Base-by-base conservation (phyloP, 2,113 vertebrate species). In the Plecturocebus donacophilus region DNA sequence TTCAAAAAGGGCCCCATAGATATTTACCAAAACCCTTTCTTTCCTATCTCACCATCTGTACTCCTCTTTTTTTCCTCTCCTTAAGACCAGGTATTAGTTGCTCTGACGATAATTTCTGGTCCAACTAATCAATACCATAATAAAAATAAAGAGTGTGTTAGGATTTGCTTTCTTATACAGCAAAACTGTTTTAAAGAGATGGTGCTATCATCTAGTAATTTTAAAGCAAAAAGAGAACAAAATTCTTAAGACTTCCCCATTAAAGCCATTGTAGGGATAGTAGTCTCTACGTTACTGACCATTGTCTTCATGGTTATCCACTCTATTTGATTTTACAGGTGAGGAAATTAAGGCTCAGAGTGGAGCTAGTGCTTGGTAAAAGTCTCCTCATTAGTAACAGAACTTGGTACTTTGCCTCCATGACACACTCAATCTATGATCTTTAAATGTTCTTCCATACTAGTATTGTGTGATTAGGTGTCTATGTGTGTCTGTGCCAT, bases 21-120 rank as follows among this genome's bases (percentile, higher is more conserved):
- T 70, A 79, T 97, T 95, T 96, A 95, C 66, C 71, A 90, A 94
- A 93, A 79, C 38, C 5, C 1, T 38, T 97, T 95, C 52, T 91
- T 92, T 83, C 83, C 58, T 68, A 88, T 38, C 32, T 76, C 58
- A 64, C 90, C 79, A 89, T 83, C 75, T 76, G 73, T 35, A 52
- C 19, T 35, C 64, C 13, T 75, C 30, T 85, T 35, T 58, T 89
- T 42, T 49, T 76, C 25, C 61, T 91, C 73, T 96, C 64, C 40
- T 45, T 87, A 84, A 96, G 8, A 70, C 7, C 30, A 85, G 76
- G 27, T 92, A 84, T 77, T 38, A 91, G 91, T 83, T 68, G 12
- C 40, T 97, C 58, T 95, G 61, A 77, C 45, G 76, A 94, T 80
- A 66, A 77, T 8, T 83, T 96, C 86, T 81, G 42, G 42, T 87